Conservation (phyloP, 2,797 vertebrate genomes). For the Astyanax mexicanus region DNA sequence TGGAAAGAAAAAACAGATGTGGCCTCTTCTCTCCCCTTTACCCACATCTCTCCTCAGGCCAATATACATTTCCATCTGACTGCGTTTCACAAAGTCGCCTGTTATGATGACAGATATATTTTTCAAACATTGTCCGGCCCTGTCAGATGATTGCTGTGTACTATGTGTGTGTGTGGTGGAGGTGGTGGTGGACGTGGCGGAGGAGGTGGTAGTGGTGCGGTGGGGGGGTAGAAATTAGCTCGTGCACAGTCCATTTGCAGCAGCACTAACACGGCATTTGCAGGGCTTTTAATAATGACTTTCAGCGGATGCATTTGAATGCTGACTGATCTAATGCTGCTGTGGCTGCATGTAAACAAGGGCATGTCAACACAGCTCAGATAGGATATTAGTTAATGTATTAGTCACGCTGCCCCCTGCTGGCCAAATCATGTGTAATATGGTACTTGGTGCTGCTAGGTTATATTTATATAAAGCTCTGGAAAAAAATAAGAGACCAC, state of each 20-base stretch:
- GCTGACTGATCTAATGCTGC: conserved; percentile 46
- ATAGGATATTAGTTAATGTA: not conserved
- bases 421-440: conserved; percentile 37
- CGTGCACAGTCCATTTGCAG: conserved; percentile 51
- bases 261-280: conserved; percentile 42
- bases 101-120: conserved; percentile 60
- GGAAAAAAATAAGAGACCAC: no score
- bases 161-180: not conserved
- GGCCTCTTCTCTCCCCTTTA: conserved; percentile 56
- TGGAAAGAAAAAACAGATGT: conserved; percentile 64
- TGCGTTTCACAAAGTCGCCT: conserved; percentile 60
- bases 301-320: conserved; percentile 46
- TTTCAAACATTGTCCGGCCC: conserved; percentile 53
- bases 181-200: no score
- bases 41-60: conserved; percentile 59
- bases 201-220: no score
- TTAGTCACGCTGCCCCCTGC: conserved; percentile 55
- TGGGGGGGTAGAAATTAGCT: conserved; percentile 42
- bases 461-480: not conserved
- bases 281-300: conserved; percentile 49
- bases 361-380: conserved; percentile 22
- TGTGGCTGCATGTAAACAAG: conserved; percentile 35
- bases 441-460: not conserved
- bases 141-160: conserved; percentile 50
- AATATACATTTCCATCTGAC: conserved; percentile 61